Evolutionary conservation across 23 tunicate species (phyloP).

Genomic region (Styela clava): DNA sequence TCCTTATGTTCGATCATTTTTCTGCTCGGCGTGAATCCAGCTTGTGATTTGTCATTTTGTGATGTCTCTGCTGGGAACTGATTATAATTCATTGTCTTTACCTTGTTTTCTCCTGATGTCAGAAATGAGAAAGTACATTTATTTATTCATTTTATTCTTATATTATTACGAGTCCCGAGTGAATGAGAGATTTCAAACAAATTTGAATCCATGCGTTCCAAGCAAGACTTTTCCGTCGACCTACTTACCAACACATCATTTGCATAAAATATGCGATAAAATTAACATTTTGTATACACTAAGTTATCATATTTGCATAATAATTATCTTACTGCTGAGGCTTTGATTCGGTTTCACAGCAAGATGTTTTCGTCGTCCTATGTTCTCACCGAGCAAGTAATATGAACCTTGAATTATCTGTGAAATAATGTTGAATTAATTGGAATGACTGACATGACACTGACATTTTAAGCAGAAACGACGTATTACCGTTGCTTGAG

Average conservation of each 20-base stretch:
- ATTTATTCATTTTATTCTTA: too few relatives aligned
- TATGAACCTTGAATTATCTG: constrained; percentile 68
- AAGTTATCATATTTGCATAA: not conserved
- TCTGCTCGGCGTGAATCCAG: not conserved
- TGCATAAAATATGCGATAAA: not conserved
- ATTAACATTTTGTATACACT: too few relatives aligned
- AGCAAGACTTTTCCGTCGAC: not conserved
- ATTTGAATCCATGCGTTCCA: too few relatives aligned
- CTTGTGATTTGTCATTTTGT: not conserved
- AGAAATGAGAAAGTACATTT: too few relatives aligned
- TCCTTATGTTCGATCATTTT: not conserved
- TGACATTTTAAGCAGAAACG: too few relatives aligned
- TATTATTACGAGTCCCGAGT: too few relatives aligned
- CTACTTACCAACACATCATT: not conserved
- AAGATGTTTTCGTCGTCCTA: constrained; percentile 63
- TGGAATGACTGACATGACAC: too few relatives aligned
- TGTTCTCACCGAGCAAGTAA: constrained; percentile 47
- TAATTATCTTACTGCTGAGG: not conserved
- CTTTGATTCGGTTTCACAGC: constrained; percentile 24
- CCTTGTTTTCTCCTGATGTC: not conserved
- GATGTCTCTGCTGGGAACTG: not conserved
- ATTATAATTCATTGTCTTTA: not conserved
- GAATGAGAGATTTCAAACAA: too few relatives aligned
- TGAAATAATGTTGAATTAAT: too few relatives aligned
- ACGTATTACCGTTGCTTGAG: too few relatives aligned